Evolutionary conservation across 1,140 invertebrate genomes (phyloP).

Genomic region (Holcopasites calliopsidis): DNA sequence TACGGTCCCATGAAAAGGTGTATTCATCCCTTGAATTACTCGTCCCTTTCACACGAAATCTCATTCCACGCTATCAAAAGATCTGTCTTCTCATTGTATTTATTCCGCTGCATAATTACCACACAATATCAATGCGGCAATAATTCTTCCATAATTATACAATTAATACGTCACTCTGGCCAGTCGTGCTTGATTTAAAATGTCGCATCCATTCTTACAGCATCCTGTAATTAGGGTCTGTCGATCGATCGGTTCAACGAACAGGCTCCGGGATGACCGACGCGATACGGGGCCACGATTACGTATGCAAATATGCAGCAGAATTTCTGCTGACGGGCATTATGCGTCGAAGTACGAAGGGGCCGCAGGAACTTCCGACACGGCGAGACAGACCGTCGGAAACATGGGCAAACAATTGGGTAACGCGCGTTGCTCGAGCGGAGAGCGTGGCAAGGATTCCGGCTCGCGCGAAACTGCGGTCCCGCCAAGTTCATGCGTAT

Average conservation of each 20-base stretch:
- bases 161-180: too few relatives aligned
- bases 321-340: conserved; percentile 64
- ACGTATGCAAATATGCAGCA: conserved; percentile 66
- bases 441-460: conserved; percentile 13
- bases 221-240: conserved; percentile 11
- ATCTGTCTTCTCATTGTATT: too few relatives aligned
- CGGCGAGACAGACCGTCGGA: conserved; percentile 57
- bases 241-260: conserved; percentile 1
- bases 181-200: not conserved
- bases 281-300: conserved; percentile 58
- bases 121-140: too few relatives aligned
- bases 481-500: conserved; percentile 3
- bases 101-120: too few relatives aligned
- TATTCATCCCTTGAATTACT: too few relatives aligned
- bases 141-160: too few relatives aligned
- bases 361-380: conserved; percentile 63
- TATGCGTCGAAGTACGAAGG: conserved; percentile 57
- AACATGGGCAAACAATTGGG: conserved; percentile 67
- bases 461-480: conserved; percentile 43
- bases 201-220: not conserved
- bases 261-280: conserved; percentile 42
- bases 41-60: too few relatives aligned
- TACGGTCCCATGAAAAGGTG: too few relatives aligned
- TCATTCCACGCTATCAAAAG: too few relatives aligned
- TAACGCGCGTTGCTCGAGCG: conserved; percentile 49